These are phyloP conservation scores for Oligia fasciuncula DNA, from an alignment of 2,888 invertebrate species.

Conservation along the genomic window DNA sequence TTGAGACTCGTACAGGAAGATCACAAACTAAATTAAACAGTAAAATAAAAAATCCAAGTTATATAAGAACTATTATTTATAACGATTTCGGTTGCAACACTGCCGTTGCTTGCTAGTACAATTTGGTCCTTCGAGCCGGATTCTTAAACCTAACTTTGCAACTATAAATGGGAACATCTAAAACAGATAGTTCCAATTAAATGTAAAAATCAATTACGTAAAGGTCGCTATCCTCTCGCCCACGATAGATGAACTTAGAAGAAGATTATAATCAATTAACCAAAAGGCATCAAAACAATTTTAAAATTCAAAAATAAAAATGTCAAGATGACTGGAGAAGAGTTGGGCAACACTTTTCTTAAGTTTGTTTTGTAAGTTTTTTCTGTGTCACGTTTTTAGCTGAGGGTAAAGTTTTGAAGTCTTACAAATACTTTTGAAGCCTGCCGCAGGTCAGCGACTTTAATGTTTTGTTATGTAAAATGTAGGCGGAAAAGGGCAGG, in stretches of 20 bases:
- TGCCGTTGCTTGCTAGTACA: too few species aligned
- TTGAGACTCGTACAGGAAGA: too few species aligned
- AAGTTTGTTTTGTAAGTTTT: conserved; percentile 23
- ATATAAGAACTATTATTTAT: too few species aligned
- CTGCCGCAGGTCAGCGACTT: conserved; percentile 28
- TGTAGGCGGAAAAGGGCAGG: background rate
- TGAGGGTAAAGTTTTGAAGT: conserved; percentile 40
- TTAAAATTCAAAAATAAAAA: conserved; percentile 1
- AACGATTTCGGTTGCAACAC: too few species aligned
- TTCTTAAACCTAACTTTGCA: background rate
- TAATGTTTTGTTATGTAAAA: conserved; percentile 20
- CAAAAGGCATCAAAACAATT: conserved; percentile 4
- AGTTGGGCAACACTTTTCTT: conserved; percentile 15
- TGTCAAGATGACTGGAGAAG: background rate
- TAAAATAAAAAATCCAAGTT: too few species aligned
- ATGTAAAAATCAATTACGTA: background rate
- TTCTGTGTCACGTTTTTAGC: conserved; percentile 37
- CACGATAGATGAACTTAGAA: background rate
- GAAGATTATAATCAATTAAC: conserved; percentile 16
- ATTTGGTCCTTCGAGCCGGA: conserved; percentile 29
- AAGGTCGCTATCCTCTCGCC: background rate
- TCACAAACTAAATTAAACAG: too few species aligned
- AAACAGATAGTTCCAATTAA: background rate
- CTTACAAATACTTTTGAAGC: conserved; percentile 41
- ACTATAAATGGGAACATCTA: background rate